Evolutionary conservation across 1,140 invertebrate genomes (phyloP).

Genomic region (Leptinotarsa lineolata): DNA sequence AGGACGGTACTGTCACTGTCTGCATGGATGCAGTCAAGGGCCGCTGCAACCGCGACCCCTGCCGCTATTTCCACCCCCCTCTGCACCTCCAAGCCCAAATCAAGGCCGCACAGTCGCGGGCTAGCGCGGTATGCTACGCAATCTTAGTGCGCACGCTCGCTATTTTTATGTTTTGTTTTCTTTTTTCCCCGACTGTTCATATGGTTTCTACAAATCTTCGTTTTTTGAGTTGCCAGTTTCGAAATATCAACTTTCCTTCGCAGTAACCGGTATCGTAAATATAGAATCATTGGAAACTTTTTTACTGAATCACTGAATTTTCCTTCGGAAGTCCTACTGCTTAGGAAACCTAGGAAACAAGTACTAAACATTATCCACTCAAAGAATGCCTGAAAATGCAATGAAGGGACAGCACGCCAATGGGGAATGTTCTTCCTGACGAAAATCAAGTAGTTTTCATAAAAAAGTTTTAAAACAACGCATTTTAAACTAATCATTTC

Average conservation of each 20-base stretch:
- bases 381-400: too few species aligned
- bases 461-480: too few species aligned
- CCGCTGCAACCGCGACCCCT: conserved; percentile 93
- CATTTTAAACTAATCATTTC: too few species aligned
- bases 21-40: conserved; percentile 99
- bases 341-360: too few species aligned
- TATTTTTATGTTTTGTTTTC: conserved; percentile 46
- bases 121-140: conserved; percentile 89
- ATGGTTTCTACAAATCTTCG: background rate
- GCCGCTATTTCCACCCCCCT: conserved; percentile 96
- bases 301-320: too few species aligned
- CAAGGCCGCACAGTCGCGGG: conserved; percentile 93
- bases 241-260: too few species aligned
- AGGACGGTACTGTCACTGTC: conserved; percentile 95
- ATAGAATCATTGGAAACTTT: too few species aligned
- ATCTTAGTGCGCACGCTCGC: conserved; percentile 56
- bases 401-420: too few species aligned
- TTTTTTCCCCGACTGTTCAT: conserved; percentile 42
- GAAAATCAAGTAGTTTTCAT: too few species aligned
- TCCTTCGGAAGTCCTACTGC: too few species aligned
- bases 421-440: too few species aligned
- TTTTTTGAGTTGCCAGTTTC: conserved; percentile 6
- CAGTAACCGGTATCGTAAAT: background rate
- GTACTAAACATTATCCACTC: too few species aligned
- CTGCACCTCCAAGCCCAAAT: conserved; percentile 98